phyloP scores from a whole-genome alignment of 2,113 vertebrate genomes.

The Lycaon pictus region DNA sequence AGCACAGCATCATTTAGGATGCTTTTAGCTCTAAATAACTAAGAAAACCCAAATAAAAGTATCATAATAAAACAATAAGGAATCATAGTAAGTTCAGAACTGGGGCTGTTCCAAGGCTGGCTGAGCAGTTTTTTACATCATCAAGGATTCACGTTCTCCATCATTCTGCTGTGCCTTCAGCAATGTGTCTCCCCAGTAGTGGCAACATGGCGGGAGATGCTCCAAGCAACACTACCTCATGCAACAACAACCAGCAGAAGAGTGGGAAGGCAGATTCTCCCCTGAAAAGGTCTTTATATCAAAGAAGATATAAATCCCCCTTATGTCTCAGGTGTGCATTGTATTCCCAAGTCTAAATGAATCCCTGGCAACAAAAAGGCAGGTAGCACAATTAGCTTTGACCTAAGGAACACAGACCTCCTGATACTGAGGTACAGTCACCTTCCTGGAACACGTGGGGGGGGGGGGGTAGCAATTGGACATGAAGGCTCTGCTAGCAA shows the following conservation, averaged over 20 bases:
- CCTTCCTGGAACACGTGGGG: neutral
- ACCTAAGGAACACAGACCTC: neutral
- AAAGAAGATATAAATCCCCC: neutral
- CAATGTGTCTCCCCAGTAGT: neutral
- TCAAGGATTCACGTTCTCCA: neutral
- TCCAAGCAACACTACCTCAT: neutral
- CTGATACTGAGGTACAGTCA: too few relatives aligned
- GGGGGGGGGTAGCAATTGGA: fast-evolving
- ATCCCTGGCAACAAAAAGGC: neutral
- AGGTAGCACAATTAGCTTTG: neutral
- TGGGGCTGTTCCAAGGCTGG: neutral
- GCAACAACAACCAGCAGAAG: neutral
- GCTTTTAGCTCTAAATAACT: neutral
- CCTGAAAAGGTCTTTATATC: neutral
- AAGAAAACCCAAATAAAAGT: neutral
- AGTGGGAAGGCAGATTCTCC: neutral
- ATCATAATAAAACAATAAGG: neutral
- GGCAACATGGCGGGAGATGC: neutral
- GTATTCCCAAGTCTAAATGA: neutral
- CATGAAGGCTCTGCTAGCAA: neutral
- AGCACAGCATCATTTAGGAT: neutral
- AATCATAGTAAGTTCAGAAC: neutral
- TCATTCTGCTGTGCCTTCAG: neutral
- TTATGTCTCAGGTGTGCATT: neutral
- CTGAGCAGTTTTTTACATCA: neutral